phyloP scores from a whole-genome alignment of 2,797 vertebrate genomes.

The Macropodus opercularis region DNA sequence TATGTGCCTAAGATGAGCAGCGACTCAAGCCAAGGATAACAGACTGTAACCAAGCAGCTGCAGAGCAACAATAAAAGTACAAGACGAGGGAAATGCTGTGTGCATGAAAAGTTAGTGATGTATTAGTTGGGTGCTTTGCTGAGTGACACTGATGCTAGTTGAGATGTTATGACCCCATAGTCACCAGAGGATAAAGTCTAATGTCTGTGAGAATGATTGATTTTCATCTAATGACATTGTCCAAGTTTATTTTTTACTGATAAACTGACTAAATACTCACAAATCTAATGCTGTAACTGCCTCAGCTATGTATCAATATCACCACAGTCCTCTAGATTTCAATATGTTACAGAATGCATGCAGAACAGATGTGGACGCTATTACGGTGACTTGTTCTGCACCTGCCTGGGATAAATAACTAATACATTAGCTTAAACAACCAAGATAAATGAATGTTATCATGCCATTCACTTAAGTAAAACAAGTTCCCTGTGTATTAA shows the following conservation, averaged over 20 bases:
- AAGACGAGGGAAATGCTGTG: constrained; percentile 36
- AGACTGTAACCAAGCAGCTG: constrained; percentile 41
- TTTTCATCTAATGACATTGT: background rate
- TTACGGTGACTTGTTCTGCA: too few relatives aligned
- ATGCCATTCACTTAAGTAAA: too few relatives aligned
- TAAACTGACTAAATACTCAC: too few relatives aligned
- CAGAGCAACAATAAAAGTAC: constrained; percentile 23
- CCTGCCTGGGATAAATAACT: too few relatives aligned
- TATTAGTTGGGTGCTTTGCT: constrained; percentile 1
- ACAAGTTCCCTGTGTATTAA: too few relatives aligned
- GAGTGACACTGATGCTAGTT: background rate
- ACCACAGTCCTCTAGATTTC: too few relatives aligned
- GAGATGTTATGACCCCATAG: too few relatives aligned
- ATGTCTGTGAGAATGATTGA: background rate
- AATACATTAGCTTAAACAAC: too few relatives aligned
- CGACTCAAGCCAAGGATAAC: constrained; percentile 31
- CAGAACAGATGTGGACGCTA: too few relatives aligned
- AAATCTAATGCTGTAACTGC: background rate
- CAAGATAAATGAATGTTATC: too few relatives aligned
- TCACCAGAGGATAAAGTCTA: background rate
- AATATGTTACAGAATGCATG: too few relatives aligned
- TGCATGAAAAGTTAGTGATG: constrained; percentile 21
- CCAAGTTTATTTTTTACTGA: background rate
- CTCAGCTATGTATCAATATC: background rate
- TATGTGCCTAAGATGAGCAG: constrained; percentile 55